Conservation (phyloP, 2,888 invertebrate species). For the Phyllotreta striolata region DNA sequence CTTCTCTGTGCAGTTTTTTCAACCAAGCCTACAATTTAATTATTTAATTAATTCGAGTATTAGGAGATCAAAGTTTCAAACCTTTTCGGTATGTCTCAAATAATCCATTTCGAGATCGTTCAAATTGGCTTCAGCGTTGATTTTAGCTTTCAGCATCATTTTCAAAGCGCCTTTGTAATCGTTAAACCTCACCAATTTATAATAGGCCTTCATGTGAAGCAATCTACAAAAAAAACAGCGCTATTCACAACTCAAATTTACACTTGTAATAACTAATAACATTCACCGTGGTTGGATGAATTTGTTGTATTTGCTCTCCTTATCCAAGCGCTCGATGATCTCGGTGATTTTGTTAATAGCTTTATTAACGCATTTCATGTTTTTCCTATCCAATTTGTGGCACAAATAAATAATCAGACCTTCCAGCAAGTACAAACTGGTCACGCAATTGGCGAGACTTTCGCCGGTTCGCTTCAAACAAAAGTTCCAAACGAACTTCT, state of each 20-base stretch:
- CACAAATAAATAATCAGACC: constrained; percentile 66
- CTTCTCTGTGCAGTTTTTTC: constrained; percentile 60
- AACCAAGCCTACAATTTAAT: constrained; percentile 65
- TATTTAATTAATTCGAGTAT: too few species aligned
- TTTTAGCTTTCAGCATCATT: constrained; percentile 60
- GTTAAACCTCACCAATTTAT: constrained; percentile 61
- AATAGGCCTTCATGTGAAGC: constrained; percentile 65
- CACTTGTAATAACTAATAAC: neutral
- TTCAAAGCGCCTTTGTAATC: constrained; percentile 57
- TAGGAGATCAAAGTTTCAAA: constrained; percentile 47
- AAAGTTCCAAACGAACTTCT: constrained; percentile 60
- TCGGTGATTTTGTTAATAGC: constrained; percentile 52
- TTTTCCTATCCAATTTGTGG: constrained; percentile 54
- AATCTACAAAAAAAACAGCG: constrained; percentile 58
- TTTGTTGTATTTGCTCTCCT: constrained; percentile 49
- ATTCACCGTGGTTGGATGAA: constrained; percentile 59
- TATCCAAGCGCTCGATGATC: constrained; percentile 52
- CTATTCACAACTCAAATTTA: neutral
- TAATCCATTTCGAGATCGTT: constrained; percentile 62
- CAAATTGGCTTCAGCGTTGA: constrained; percentile 56
- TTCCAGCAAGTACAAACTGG: constrained; percentile 65
- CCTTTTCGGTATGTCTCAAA: constrained; percentile 65
- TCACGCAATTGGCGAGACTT: constrained; percentile 53
- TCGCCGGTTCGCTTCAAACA: constrained; percentile 38
- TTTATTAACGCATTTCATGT: constrained; percentile 46